Percentiles rank a stretch among this genome's conserved stretches.
Conservation (phyloP, 2,888 invertebrate species). For the Gibbula magus region DNA sequence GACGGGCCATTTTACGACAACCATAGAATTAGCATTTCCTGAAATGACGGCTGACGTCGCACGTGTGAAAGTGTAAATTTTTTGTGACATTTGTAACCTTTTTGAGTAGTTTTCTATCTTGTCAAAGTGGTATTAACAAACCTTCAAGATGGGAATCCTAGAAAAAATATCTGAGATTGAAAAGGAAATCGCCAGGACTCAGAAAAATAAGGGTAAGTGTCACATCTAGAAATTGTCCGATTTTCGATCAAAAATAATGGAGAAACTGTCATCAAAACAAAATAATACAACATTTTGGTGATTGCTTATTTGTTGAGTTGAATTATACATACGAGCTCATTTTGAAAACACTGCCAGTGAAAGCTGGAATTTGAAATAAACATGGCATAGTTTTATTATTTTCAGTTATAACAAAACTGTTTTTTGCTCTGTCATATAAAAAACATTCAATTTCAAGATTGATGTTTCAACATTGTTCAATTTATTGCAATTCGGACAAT, state of each 20-base stretch:
- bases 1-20: not conserved
- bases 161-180: constrained; percentile 99
- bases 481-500: too few relatives aligned
- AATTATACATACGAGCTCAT: not conserved
- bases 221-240: not conserved
- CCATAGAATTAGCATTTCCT: not conserved
- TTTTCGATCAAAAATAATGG: not conserved
- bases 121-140: not conserved
- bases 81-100: too few relatives aligned
- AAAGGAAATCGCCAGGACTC: constrained; percentile 97
- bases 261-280: too few relatives aligned
- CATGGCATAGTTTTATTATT: too few relatives aligned
- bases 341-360: too few relatives aligned
- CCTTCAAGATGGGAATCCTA: constrained; percentile 90
- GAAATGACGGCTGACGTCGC: constrained; percentile 18
- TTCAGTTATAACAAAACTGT: too few relatives aligned
- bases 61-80: not conserved
- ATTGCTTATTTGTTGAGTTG: not conserved
- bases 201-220: constrained; percentile 96
- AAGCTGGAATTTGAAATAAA: too few relatives aligned
- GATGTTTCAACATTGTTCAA: too few relatives aligned
- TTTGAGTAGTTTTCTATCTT: too few relatives aligned
- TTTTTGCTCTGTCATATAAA: too few relatives aligned
- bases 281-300: too few relatives aligned
- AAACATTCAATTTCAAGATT: too few relatives aligned